Base-by-base conservation (phyloP, 2,113 vertebrate species). In the Tursiops truncatus region DNA sequence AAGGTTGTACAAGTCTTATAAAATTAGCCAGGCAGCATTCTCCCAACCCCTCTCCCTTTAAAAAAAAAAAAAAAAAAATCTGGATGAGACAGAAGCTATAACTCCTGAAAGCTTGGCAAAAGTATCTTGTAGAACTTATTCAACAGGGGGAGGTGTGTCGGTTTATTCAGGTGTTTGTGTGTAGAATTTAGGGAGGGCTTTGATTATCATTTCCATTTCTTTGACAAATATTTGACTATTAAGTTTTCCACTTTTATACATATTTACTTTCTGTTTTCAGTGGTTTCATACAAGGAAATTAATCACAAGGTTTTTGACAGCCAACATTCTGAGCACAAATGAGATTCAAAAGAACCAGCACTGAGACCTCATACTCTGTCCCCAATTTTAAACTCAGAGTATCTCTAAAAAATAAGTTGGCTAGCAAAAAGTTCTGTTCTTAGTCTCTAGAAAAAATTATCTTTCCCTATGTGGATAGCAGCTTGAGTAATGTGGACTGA, bases 191-290 rank as follows among this genome's bases (percentile, higher is more conserved):
- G 67, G 41, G 41, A 18, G 8, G n/a, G 47, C 36, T 68, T 53
- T 56, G 38, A 77, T 41, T 53, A 76, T 44, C 36, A 91, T 41
- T 87, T 91, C 18, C 5, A 87, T 56, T 74, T 92, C 60, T 85
- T 92, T 76, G 79, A 95, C 11, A 94, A 92, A 68, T n/a, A 68
- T 44, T 67, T 21, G 28, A 53, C 21, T 80, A 84, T 77, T 92
- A 88, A 25, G 17, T 68, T 83, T 94, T 96, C 20, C 62, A 67
- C 26, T 79, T 92, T 33, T 74, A 58, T n/a, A 56, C 20, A 71
- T 38, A 65, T n/a, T 91, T 84, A 79, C 38, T 68, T 81, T 85
- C n/a, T 1, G 11, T 62, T 56, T 94, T 84, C 20, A 92, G 44
- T 56, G 41, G 28, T 62, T 80, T 89, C 67, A 73, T 28, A 80